Evolutionary conservation across 2,113 vertebrate species (phyloP), one percentile per base, ranked within the genome.

Genomic region (Periophthalmus modestus): DNA sequence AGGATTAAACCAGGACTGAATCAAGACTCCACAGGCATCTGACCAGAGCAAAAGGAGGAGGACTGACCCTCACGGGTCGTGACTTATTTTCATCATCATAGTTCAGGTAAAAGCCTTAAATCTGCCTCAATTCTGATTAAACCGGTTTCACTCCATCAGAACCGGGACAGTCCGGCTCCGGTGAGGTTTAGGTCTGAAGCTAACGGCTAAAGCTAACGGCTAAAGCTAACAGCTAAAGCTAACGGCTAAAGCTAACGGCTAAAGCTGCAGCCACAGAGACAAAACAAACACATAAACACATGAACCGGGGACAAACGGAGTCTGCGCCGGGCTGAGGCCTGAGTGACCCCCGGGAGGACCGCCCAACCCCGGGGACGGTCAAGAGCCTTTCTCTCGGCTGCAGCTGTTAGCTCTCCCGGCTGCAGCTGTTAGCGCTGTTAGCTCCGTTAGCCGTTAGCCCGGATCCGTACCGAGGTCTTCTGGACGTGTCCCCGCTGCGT

Each of bases 401-500:
- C 23, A 59, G 23, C 21, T 18, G 52, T 59, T 59, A 59, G 36
- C 36, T 9, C n/a, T n/a, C n/a, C n/a, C n/a, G n/a, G n/a, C n/a
- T n/a, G n/a, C n/a, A n/a, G n/a, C n/a, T n/a, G n/a, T n/a, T n/a
- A n/a, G n/a, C n/a, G n/a, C n/a, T 5, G 57, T 59, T 46, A 61
- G 63, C 58, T 2, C 19, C 5, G 69, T 58, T 70, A 77, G 66
- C 66, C 19, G 66, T 52, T 57, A 75, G 85, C 0, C 46, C 16
- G 36, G 72, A 62, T 65, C 62, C n/a, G 70, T 92, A 93, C 93
- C 93, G 93, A 89, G 61, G 90, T 92, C 58, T 93, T 93, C 80
- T 94, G 93, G 73, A 94, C 94, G 85, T 94, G 93, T 72, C 93
- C 93, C 72, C 94, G 86, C 82, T 94, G 94, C 43, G 93, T 93